Evolutionary conservation across 2,888 invertebrate genomes (phyloP).

Genomic region (Polyommatus icarus): DNA sequence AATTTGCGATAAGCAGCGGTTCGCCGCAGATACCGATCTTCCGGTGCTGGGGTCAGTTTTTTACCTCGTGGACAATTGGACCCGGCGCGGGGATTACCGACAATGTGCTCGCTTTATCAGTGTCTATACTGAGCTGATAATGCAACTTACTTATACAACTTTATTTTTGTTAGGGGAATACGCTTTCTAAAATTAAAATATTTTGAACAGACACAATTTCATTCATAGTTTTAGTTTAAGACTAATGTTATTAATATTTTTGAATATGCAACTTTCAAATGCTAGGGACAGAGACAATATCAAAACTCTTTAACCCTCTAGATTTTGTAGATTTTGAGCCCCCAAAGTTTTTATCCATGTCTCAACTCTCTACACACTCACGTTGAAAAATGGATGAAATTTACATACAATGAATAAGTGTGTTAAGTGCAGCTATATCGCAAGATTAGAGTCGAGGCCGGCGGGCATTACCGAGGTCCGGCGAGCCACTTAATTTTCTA

Average conservation of each 20-base stretch:
- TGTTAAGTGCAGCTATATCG: neutral
- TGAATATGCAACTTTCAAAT: no score
- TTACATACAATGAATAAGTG: constrained; percentile 9
- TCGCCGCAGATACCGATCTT: constrained; percentile 62
- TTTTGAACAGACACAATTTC: no score
- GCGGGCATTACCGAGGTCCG: constrained; percentile 62
- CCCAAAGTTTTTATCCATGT: neutral
- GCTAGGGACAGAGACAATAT: no score
- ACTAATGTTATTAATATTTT: no score
- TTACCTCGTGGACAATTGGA: constrained; percentile 36
- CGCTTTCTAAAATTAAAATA: neutral
- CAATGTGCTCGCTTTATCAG: constrained; percentile 16
- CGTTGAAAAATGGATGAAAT: neutral
- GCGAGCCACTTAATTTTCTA: constrained; percentile 69
- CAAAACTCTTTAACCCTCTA: neutral
- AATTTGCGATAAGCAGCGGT: constrained; percentile 72
- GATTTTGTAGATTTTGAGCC: neutral
- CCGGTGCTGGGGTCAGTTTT: constrained; percentile 50
- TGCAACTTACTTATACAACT: neutral
- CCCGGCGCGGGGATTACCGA: neutral
- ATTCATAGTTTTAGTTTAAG: no score
- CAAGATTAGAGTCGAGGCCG: constrained; percentile 24
- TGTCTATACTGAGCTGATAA: neutral
- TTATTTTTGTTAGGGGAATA: neutral
- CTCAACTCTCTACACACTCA: neutral